Conservation (phyloP, 2,797 vertebrate species). For the Leptodactylus fallax region DNA sequence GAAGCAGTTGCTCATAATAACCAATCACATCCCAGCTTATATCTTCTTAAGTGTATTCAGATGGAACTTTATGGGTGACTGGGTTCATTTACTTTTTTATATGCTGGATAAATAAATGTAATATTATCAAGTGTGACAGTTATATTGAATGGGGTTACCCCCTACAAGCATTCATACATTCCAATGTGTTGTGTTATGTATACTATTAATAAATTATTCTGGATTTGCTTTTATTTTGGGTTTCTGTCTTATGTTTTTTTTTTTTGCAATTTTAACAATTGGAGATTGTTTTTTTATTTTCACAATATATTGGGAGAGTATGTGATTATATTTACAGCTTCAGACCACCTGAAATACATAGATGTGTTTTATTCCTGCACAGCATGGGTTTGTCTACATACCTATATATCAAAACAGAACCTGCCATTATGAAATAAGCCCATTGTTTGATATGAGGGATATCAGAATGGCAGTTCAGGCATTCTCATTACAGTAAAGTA, state of each 20-base stretch:
- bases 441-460: constrained; percentile 68
- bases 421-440: constrained; percentile 65
- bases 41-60: background rate
- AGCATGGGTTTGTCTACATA: constrained; percentile 1
- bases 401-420: constrained; percentile 64
- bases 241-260: no score
- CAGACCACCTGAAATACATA: background rate
- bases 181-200: background rate
- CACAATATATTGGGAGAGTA: background rate
- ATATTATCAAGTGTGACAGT: background rate
- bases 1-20: background rate
- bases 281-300: no score
- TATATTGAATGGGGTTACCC: background rate
- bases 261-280: background rate
- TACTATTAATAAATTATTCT: no score
- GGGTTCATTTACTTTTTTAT: no score
- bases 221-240: background rate
- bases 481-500: constrained; percentile 68
- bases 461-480: constrained; percentile 58
- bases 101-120: background rate
- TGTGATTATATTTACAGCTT: background rate
- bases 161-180: background rate
- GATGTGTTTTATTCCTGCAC: background rate
- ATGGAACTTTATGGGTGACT: background rate
- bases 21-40: background rate